phyloP scores from a whole-genome alignment of 1,140 invertebrate species.

The Macrosteles quadrilineatus region DNA sequence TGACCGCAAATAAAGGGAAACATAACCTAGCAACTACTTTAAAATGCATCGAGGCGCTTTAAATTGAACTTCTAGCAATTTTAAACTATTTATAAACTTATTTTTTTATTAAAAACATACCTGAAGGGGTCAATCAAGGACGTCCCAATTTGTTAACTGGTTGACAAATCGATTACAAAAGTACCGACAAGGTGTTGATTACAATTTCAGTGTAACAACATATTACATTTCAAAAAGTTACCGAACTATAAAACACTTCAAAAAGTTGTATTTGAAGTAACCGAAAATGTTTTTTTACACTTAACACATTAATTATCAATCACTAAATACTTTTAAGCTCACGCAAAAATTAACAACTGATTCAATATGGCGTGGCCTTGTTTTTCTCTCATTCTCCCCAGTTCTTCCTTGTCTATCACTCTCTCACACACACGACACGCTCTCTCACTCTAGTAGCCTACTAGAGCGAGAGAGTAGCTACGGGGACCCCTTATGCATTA shows the following conservation, averaged over 20 bases:
- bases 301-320: neutral
- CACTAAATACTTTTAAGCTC: slow-evolving; percentile 30
- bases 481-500: slow-evolving; percentile 43
- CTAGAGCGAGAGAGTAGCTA: slow-evolving; percentile 30
- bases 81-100: no score
- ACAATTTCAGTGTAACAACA: slow-evolving; percentile 24
- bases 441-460: slow-evolving; percentile 32
- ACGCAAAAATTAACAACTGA: slow-evolving; percentile 43
- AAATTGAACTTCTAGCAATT: no score
- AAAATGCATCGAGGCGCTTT: neutral
- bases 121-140: slow-evolving; percentile 45
- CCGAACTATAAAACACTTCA: neutral
- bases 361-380: slow-evolving; percentile 52
- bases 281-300: neutral
- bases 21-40: slow-evolving; percentile 3
- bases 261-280: neutral
- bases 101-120: slow-evolving; percentile 36
- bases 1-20: neutral
- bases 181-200: slow-evolving; percentile 40
- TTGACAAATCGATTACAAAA: slow-evolving; percentile 46
- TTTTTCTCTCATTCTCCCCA: slow-evolving; percentile 47
- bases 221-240: neutral
- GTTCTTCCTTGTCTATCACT: slow-evolving; percentile 40
- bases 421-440: slow-evolving; percentile 31
- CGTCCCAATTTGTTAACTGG: slow-evolving; percentile 45